Evolutionary conservation across 2,888 invertebrate genomes (phyloP).

Genomic region (Stegophylla sp.): DNA sequence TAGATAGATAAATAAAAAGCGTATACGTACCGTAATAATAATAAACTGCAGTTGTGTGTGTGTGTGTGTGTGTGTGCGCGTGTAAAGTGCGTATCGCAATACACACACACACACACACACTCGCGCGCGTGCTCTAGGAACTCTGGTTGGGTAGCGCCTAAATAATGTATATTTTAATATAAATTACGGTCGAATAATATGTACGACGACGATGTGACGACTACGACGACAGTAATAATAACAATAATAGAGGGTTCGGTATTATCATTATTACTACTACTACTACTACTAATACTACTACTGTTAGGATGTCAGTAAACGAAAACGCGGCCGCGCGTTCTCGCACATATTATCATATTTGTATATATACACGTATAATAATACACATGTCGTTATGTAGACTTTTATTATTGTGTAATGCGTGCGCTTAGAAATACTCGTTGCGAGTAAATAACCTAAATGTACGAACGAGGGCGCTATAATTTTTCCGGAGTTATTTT

Average conservation of each 20-base stretch:
- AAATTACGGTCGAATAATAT: background rate
- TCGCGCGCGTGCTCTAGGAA: constrained; percentile 15
- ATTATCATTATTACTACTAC: background rate
- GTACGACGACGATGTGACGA: background rate
- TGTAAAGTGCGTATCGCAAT: constrained; percentile 47
- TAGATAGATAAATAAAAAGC: background rate
- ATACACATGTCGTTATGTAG: too few relatives aligned
- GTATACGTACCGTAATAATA: constrained; percentile 12
- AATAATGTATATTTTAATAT: constrained; percentile 22
- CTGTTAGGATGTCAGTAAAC: background rate
- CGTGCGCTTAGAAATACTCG: too few relatives aligned
- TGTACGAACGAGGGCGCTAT: background rate
- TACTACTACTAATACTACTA: too few relatives aligned
- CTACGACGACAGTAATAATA: constrained; percentile 21
- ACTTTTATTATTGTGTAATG: too few relatives aligned
- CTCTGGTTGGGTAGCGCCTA: constrained; percentile 46
- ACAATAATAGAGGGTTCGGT: constrained; percentile 24
- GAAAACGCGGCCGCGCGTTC: background rate
- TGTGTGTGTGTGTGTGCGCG: constrained; percentile 36
- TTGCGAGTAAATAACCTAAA: too few relatives aligned
- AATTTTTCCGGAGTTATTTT: background rate
- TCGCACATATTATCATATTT: background rate
- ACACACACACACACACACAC: background rate
- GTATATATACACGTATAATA: background rate
- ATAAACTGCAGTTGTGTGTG: constrained; percentile 8